Base-by-base conservation (phyloP, 2,888 invertebrate genomes). In the Pyralis farinalis region DNA sequence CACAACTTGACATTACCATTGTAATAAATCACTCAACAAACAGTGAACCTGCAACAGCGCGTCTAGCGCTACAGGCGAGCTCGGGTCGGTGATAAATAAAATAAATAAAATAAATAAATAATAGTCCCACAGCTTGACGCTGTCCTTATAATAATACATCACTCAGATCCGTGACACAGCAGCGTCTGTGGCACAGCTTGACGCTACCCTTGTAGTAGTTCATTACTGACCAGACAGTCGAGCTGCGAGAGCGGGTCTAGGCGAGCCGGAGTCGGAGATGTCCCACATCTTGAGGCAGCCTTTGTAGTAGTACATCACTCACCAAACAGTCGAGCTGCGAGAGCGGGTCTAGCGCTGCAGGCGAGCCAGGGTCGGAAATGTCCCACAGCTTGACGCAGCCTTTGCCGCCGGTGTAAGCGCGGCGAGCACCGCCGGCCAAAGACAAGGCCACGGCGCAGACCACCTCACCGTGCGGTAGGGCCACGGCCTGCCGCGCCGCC, bases 241-340 rank as follows among this genome's bases (percentile, higher is more conserved):
- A 98, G 83, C 74, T 97, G 97, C 29, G 96, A 95, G 4, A 98
- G 92, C 5, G 97, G 96, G 53, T 98, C 98, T 94, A 1, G 93
- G 94, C 63, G 96, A 94, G 1, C 93, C 94, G 0, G 96, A 95
- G 64, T 95, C 96, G 62, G 95, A 94, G 61, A 97, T 97, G 77
- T 98, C 97, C 97, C 98, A 98, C 11, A 98, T 95, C 84, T 98
- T 98, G 49, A 98, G 98, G 78, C 98, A 97, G 20, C 98, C 98
- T 85, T 98, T 98, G 49, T n/a, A n/a, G n/a, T n/a, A n/a, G 1
- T 28, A 4, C 3, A 11, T 12, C 70, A 85, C 91, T 84, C 61
- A 93, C 95, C 90, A 97, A 86, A 74, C 98, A 98, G 71, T 98
- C 97, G 33, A 98, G 83, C 74, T 97, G 97, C 29, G 96, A 95